These are phyloP conservation scores for Lacerta bilineata DNA, from an alignment of 2,797 vertebrate species.

Conservation along the genomic window DNA sequence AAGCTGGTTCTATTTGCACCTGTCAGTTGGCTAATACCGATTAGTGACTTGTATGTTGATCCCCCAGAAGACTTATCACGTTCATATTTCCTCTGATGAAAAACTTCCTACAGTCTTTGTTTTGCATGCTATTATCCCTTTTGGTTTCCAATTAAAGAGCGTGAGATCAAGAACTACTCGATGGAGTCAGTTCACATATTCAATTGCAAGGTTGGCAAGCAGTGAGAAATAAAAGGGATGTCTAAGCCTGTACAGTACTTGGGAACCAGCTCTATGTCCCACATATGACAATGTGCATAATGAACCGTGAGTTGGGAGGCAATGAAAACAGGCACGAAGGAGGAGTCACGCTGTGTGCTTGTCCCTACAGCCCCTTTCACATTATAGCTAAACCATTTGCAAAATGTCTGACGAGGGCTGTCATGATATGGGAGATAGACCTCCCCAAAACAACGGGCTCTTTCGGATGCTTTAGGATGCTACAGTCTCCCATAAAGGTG, in stretches of 20 bases:
- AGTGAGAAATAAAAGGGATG: neutral
- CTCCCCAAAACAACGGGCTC: neutral
- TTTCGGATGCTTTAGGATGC: neutral
- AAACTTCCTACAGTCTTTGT: neutral
- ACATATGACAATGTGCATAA: neutral
- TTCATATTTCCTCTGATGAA: neutral
- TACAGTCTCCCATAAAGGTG: too few species aligned
- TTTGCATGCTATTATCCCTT: neutral
- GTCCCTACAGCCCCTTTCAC: too few species aligned
- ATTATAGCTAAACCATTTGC: too few species aligned
- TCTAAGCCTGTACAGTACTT: too few species aligned
- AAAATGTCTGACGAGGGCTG: too few species aligned
- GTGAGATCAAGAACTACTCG: neutral
- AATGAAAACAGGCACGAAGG: neutral
- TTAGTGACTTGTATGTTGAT: neutral
- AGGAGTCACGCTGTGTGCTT: too few species aligned
- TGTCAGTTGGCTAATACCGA: neutral
- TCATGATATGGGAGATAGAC: neutral
- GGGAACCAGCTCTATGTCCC: too few species aligned
- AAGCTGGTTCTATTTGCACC: neutral
- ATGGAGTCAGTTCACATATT: conserved; percentile 7
- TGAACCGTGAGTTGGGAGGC: too few species aligned
- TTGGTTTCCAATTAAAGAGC: neutral
- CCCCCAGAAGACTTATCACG: neutral
- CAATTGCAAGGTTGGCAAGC: neutral